Evolutionary conservation across 2,888 invertebrate genomes (phyloP), one percentile per base, ranked within the genome.

Genomic region (Drosophila vallismaia): DNA sequence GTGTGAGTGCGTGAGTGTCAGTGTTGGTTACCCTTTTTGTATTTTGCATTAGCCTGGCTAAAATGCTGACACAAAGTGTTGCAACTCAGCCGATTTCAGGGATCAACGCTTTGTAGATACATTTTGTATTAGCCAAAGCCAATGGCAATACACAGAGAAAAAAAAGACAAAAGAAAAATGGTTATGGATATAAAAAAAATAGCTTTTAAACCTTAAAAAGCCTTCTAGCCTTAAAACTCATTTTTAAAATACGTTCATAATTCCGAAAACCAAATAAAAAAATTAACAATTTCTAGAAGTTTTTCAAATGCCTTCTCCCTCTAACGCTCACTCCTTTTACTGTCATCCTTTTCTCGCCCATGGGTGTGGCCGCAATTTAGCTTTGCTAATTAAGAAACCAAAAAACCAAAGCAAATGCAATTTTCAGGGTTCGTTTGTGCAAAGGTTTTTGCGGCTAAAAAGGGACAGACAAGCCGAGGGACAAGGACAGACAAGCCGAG

Each of bases 331-430:
- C 19, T n/a, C 24, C 24, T 29, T 31, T 8, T 28, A 8, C 14
- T 2, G 14, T 19, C n/a, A n/a, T 49, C 40, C 45, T 31, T 42
- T 4, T 40, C 26, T 51, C 14, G 31, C 31, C 36, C 28, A 6
- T 48, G 40, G 40, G 29, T 49, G n/a, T 8, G 42, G 19, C 26
- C 58, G 45, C 63, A 28, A 40, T 31, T 49, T 49, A 68, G 50
- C 49, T 67, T 77, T 54, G 71, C 82, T 84, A 84, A 81, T 81
- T 81, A 84, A 42, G 42, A 81, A 81, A 81, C 77, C 76, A 75
- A 83, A 80, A 83, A 79, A 80, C 76, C 76, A 83, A 84, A 84
- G 79, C 75, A 79, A 81, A 81, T 81, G 82, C 81, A 84, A 81
- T 84, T 81, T 77, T 77, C 77, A 64, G 73, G 62, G 79, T 69